phyloP scores from a whole-genome alignment of 2,888 invertebrate genomes.

The Lasiommata megera region DNA sequence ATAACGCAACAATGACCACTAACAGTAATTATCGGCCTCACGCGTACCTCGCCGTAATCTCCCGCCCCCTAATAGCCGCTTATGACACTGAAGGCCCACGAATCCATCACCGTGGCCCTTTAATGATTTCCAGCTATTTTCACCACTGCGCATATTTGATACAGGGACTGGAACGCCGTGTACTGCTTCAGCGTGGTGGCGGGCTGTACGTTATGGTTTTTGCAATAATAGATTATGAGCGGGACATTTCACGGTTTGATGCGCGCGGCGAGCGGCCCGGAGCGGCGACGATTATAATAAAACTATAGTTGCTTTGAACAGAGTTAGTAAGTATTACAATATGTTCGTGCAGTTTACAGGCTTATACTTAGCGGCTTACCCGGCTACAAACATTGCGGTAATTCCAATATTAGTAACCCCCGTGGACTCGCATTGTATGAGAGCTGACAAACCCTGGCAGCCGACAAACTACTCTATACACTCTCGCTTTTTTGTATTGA shows the following conservation, averaged over 20 bases:
- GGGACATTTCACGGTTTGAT: conserved; percentile 50
- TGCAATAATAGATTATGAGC: conserved; percentile 36
- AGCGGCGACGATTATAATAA: too few species aligned
- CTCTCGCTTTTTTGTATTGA: too few species aligned
- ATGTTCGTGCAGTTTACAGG: too few species aligned
- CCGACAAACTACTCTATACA: too few species aligned
- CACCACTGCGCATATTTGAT: fast-evolving
- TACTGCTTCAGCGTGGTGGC: neutral
- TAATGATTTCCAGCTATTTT: conserved; percentile 3
- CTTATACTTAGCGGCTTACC: too few species aligned
- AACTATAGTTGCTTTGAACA: too few species aligned
- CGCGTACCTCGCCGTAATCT: conserved; percentile 31
- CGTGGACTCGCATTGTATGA: too few species aligned
- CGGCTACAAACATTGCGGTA: too few species aligned
- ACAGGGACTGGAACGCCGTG: conserved; percentile 5
- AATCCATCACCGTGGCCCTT: conserved; percentile 9
- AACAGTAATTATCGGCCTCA: conserved; percentile 23
- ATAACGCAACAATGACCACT: conserved; percentile 6
- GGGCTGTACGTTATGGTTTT: conserved; percentile 19
- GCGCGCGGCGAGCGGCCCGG: conserved; percentile 43
- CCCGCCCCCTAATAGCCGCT: conserved; percentile 30
- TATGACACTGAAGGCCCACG: conserved; percentile 19
- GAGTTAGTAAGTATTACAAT: too few species aligned
- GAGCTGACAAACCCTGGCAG: too few species aligned
- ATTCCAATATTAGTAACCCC: too few species aligned